Evolutionary conservation across 1,140 invertebrate genomes (phyloP), one percentile per base, ranked within the genome.

Genomic region (Meloidogyne hapla): DNA sequence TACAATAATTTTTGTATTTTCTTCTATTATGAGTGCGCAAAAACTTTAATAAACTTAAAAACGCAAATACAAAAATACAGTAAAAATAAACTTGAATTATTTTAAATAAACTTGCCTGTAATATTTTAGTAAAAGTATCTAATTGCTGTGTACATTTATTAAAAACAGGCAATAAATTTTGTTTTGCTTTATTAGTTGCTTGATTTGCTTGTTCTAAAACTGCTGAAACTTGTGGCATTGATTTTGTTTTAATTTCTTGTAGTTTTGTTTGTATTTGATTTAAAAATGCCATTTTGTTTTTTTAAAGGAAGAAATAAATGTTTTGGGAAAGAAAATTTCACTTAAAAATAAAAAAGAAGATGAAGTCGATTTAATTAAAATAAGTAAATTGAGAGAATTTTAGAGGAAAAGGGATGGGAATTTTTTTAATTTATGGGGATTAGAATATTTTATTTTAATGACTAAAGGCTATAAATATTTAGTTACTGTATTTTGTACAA

Each of bases 121-220:
- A 56, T 25, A 87, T 83, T 69, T 86, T 86, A 10, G 82, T 84
- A 10, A 86, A 71, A 12, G 75, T 77, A 68, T 86, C 84, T 72
- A 86, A 65, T 21, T 82, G 81, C 56, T 82, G 76, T 15, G 66
- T 76, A 73, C 81, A 83, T 69, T 82, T 82, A 64, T 84, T 82
- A n/a, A 82, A 74, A 21, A 82, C 72, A 10, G 81, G 81, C 25
- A 81, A 77, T 21, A 82, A 66, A 69, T 82, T 82, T 56, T 82
- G 81, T 48, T 80, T 79, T 4, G 82, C 82, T 68, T 82, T 84
- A 56, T 73, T 82, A 4, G 82, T 73, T 64, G 70, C 70, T 38
- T 64, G 70, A 64, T 80, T 82, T 5, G 82, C 81, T 25, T 82
- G 78, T 66, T 82, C 81, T 25, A 82, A 33, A 5, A 80, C 79